Evolutionary conservation across 1,140 invertebrate species (phyloP).

Genomic region (Plectrocnemia conspersa): DNA sequence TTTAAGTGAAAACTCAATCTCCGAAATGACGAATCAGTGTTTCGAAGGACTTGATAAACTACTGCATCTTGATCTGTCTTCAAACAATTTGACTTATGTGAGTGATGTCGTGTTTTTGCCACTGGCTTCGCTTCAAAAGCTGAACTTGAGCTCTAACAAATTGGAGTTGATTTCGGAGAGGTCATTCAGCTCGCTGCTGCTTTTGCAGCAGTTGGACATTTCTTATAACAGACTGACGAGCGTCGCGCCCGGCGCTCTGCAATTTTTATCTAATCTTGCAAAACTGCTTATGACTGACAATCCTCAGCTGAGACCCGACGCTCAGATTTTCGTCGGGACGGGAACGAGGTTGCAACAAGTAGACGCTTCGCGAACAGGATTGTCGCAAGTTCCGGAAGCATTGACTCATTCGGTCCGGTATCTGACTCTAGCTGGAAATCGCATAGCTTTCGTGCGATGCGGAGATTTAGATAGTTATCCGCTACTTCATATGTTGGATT

Average conservation of each 20-base stretch:
- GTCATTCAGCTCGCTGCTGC: slow-evolving; percentile 60
- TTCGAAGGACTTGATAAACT: slow-evolving; percentile 50
- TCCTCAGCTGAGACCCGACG: slow-evolving; percentile 56
- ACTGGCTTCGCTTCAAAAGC: slow-evolving; percentile 59
- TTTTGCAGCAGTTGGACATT: slow-evolving; percentile 73
- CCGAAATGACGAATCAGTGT: slow-evolving; percentile 45
- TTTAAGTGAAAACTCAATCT: slow-evolving; percentile 45
- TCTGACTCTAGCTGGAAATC: slow-evolving; percentile 72
- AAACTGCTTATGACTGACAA: slow-evolving; percentile 71
- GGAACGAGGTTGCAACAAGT: slow-evolving; percentile 70
- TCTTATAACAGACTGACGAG: slow-evolving; percentile 69
- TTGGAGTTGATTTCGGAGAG: slow-evolving; percentile 54
- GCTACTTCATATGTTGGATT: slow-evolving; percentile 70
- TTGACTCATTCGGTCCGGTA: slow-evolving; percentile 79
- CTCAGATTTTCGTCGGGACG: slow-evolving; percentile 61
- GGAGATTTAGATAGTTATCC: slow-evolving; percentile 90
- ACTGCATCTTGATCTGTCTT: slow-evolving; percentile 58
- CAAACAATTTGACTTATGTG: slow-evolving; percentile 55
- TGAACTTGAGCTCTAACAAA: slow-evolving; percentile 68
- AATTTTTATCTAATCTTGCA: slow-evolving; percentile 70
- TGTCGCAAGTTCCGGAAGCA: slow-evolving; percentile 74
- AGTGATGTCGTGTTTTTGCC: slow-evolving; percentile 54
- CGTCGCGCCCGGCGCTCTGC: slow-evolving; percentile 66
- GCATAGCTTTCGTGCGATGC: slow-evolving; percentile 64
- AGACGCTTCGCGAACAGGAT: slow-evolving; percentile 74